Evolutionary conservation across 2,888 invertebrate genomes (phyloP).

Genomic region (Cepaea hortensis): DNA sequence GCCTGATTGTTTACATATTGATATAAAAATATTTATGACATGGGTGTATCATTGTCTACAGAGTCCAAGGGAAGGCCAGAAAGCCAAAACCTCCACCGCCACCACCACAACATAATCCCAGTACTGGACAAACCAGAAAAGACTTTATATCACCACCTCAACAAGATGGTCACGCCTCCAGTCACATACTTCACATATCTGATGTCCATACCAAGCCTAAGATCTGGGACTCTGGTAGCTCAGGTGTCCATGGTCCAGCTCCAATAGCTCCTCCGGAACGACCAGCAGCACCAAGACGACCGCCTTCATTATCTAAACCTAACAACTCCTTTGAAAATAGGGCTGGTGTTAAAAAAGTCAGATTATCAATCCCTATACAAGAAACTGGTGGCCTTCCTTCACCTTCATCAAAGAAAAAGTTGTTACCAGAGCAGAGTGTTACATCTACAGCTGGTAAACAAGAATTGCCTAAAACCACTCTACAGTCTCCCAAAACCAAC

Average conservation of each 20-base stretch:
- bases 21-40: neutral
- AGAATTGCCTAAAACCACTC: conserved; percentile 24
- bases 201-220: conserved; percentile 31
- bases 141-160: conserved; percentile 24
- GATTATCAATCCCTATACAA: conserved; percentile 40
- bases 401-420: conserved; percentile 37
- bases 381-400: conserved; percentile 41
- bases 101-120: conserved; percentile 48
- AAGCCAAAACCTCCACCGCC: conserved; percentile 36
- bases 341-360: conserved; percentile 43
- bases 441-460: conserved; percentile 37
- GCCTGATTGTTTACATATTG: neutral
- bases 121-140: neutral
- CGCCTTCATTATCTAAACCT: conserved; percentile 19
- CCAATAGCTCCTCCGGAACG: conserved; percentile 31
- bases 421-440: conserved; percentile 19
- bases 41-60: neutral
- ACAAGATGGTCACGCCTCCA: conserved; percentile 7
- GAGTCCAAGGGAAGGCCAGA: conserved; percentile 39
- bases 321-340: conserved; percentile 14
- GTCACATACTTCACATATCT: conserved; percentile 14
- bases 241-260: neutral
- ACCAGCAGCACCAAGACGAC: conserved; percentile 35
- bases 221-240: conserved; percentile 25
- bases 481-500: conserved; percentile 33